Percentiles rank a stretch among this genome's conserved stretches.
Evolutionary conservation across 2,113 vertebrate genomes (phyloP).

Genomic region (Campylomormyrus tamandua): DNA sequence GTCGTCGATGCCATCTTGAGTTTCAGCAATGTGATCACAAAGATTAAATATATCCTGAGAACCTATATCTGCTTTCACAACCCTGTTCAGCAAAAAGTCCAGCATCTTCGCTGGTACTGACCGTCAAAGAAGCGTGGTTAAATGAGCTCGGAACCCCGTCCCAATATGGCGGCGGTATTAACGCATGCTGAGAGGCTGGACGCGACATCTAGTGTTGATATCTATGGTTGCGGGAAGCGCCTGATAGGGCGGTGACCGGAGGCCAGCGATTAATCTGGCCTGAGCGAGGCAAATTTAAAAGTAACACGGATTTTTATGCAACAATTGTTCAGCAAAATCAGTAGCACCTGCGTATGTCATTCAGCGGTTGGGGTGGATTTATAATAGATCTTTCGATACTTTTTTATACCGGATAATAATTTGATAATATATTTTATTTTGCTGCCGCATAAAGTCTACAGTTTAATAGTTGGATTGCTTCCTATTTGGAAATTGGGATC

Average conservation of each 20-base stretch:
- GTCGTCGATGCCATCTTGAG: too few species aligned
- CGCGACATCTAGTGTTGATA: too few species aligned
- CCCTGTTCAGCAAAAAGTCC: too few species aligned
- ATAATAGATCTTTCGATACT: not conserved
- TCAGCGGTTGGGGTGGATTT: not conserved
- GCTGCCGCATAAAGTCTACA: not conserved
- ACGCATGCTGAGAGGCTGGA: too few species aligned
- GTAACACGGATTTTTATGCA: not conserved
- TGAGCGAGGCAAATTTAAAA: conserved; percentile 25
- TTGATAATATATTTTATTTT: not conserved
- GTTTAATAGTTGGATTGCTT: not conserved
- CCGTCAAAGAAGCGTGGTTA: too few species aligned
- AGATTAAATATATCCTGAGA: too few species aligned
- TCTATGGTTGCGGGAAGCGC: not conserved
- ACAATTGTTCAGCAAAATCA: not conserved
- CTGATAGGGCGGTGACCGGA: not conserved
- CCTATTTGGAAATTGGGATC: not conserved
- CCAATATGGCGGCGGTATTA: too few species aligned
- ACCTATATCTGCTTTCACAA: too few species aligned
- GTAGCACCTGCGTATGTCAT: not conserved
- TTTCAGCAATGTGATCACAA: too few species aligned
- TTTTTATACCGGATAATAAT: not conserved
- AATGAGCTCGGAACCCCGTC: too few species aligned
- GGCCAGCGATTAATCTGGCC: not conserved
- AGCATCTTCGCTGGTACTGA: too few species aligned